Evolutionary conservation across 2,113 vertebrate genomes (phyloP).

Genomic region (Myrmecobius fasciatus): DNA sequence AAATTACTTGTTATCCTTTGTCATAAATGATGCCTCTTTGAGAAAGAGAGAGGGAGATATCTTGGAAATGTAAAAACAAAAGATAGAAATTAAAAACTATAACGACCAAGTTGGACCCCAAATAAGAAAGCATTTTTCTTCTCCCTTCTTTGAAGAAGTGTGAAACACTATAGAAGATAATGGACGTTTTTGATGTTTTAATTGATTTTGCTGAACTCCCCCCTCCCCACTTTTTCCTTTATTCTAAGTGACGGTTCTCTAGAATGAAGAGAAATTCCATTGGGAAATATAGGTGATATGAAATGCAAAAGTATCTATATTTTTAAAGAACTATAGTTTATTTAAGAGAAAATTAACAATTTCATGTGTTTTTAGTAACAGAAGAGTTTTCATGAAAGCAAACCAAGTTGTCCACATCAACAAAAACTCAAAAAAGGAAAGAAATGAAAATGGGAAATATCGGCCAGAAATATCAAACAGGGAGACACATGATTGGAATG

Average conservation of each 20-base stretch:
- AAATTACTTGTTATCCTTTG: neutral
- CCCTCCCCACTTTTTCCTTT: neutral
- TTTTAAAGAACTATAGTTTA: constrained; percentile 1
- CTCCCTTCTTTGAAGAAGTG: neutral
- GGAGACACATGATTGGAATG: neutral
- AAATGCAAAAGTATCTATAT: neutral
- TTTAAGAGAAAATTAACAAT: constrained; percentile 42
- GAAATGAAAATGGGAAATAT: constrained; percentile 33
- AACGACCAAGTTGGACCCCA: neutral
- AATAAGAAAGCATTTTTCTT: neutral
- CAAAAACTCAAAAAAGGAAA: constrained; percentile 47
- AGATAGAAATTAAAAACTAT: neutral
- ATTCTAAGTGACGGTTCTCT: neutral
- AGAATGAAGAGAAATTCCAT: neutral
- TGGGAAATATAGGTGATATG: neutral
- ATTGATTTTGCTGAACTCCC: neutral
- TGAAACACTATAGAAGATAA: neutral
- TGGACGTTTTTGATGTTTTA: neutral
- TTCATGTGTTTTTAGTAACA: constrained; percentile 46
- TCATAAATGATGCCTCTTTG: neutral
- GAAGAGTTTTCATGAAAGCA: constrained; percentile 28
- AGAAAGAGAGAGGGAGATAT: neutral
- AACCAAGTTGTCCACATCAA: constrained; percentile 34
- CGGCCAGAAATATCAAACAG: neutral
- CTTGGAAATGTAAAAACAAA: neutral